Evolutionary conservation across 2,888 invertebrate genomes (phyloP), one percentile per base, ranked within the genome.

Genomic region (Caenorhabditis panamensis): DNA sequence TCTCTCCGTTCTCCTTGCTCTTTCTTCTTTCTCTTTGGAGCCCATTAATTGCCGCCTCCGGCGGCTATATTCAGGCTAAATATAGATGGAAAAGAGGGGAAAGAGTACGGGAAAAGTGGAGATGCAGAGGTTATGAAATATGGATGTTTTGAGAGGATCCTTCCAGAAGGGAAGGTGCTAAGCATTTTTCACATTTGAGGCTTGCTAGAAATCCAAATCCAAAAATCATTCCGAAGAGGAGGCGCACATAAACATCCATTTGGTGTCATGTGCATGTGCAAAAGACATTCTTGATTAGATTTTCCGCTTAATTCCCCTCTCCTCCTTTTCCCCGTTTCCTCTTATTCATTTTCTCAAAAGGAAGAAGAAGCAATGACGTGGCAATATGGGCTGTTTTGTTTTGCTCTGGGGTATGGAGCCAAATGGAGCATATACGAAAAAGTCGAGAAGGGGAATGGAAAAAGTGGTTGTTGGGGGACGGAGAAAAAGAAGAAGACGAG

Each of bases 41-140:
- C 66, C 75, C 67, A 66, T 75, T 67, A 75, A 67, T 75, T 66
- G 66, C 75, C 61, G 75, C 72, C 72, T 58, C 41, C 44, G 72
- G 71, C 63, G 28, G n/a, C 54, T 54, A 54, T 24, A 26, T 22
- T 53, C 22, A 13, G 3, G 26, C 53, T 53, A 53, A 53, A 53
- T 53, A 53, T 53, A 53, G 53, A 41, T 13, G 41, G 41, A 16
- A 41, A 16, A 3, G 41, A 11, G 5, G 36, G 36, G 16, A 41
- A 16, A 16, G 41, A 41, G 41, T 41, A 16, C 3, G 41, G 16
- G 41, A 16, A 41, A 41, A 16, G 3, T 6, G 13, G 41, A 41
- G 41, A 41, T 16, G 41, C 41, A 41, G 41, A 31, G 31, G 31
- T 9, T n/a, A n/a, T n/a, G n/a, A n/a, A n/a, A n/a, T n/a, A n/a